Percentiles rank a stretch among this genome's conserved stretches.
These are phyloP conservation scores for Lordiphosa clarofinis DNA, from an alignment of 1,140 invertebrate genomes.

Conservation along the genomic window DNA sequence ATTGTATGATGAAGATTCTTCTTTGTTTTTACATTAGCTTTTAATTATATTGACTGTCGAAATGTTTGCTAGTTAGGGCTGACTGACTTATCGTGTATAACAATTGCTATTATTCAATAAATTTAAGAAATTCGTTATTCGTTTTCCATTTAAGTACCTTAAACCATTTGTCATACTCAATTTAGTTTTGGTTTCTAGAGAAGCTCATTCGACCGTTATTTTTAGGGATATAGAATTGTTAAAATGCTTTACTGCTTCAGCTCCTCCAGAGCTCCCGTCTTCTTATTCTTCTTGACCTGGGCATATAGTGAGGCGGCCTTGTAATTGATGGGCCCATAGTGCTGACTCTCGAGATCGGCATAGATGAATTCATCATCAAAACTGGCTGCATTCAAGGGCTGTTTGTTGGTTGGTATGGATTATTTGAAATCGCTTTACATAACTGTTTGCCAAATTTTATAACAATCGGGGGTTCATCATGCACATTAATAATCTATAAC, in stretches of 20 bases:
- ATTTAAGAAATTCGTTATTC: slow-evolving; percentile 59
- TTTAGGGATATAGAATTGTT: slow-evolving; percentile 4
- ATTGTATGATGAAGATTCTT: slow-evolving; percentile 16
- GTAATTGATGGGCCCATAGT: slow-evolving; percentile 91
- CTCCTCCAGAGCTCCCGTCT: slow-evolving; percentile 70
- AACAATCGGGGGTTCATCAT: neutral
- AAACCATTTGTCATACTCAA: slow-evolving; percentile 38
- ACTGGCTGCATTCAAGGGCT: slow-evolving; percentile 81
- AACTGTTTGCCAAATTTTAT: too few species aligned
- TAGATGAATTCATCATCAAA: slow-evolving; percentile 91
- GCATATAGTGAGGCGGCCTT: slow-evolving; percentile 90
- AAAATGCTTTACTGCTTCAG: slow-evolving; percentile 44
- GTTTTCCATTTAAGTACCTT: slow-evolving; percentile 33
- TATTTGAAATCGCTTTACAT: neutral
- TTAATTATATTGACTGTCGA: slow-evolving; percentile 37
- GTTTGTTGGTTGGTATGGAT: slow-evolving; percentile 50
- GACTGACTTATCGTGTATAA: slow-evolving; percentile 31
- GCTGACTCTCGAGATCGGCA: slow-evolving; percentile 91
- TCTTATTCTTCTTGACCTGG: slow-evolving; percentile 84
- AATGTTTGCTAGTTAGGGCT: slow-evolving; percentile 30
- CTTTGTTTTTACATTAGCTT: slow-evolving; percentile 10
- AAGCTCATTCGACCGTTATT: slow-evolving; percentile 36
- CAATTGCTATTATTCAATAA: slow-evolving; percentile 36
- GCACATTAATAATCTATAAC: slow-evolving; percentile 13
- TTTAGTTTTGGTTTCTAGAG: slow-evolving; percentile 21